Percentiles rank a stretch among this genome's conserved stretches.
These are phyloP conservation scores for Campodea augens DNA, from an alignment of 1,140 invertebrate genomes.

Conservation along the genomic window DNA sequence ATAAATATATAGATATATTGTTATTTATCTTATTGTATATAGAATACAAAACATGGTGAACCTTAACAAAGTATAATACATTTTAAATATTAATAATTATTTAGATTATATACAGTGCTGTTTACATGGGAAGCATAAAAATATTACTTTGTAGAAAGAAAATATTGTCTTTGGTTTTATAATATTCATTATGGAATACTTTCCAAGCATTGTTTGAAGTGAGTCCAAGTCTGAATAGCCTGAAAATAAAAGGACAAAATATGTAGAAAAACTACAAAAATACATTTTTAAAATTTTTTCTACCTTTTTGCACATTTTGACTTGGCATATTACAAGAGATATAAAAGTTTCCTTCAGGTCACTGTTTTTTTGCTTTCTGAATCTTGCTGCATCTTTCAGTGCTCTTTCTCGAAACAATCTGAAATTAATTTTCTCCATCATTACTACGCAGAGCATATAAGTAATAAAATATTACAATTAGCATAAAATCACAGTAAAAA, in stretches of 20 bases:
- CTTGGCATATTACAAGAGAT: slow-evolving; percentile 52
- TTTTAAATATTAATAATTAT: too few species aligned
- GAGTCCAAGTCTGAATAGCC: slow-evolving; percentile 51
- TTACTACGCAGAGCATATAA: not conserved
- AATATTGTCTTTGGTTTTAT: too few species aligned
- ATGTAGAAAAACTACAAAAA: not conserved
- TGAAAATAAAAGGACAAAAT: slow-evolving; percentile 23
- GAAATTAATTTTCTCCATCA: slow-evolving; percentile 20
- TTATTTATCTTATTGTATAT: too few species aligned
- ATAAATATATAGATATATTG: too few species aligned
- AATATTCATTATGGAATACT: slow-evolving; percentile 31
- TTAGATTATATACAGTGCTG: too few species aligned
- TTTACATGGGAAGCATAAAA: too few species aligned
- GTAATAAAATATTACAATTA: not conserved
- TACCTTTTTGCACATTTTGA: slow-evolving; percentile 64
- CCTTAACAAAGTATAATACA: too few species aligned
- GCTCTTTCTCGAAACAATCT: slow-evolving; percentile 53
- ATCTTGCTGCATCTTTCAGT: slow-evolving; percentile 49
- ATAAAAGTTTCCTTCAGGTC: slow-evolving; percentile 57
- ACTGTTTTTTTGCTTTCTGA: slow-evolving; percentile 53
- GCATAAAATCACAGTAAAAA: not conserved
- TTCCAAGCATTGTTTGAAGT: slow-evolving; percentile 50
- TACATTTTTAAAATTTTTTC: slow-evolving; percentile 5
- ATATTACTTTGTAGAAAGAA: too few species aligned
- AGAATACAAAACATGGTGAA: too few species aligned